Evolutionary conservation across 2,797 vertebrate genomes (phyloP), one percentile per base, ranked within the genome.

Genomic region (Gambelia wislizenii): DNA sequence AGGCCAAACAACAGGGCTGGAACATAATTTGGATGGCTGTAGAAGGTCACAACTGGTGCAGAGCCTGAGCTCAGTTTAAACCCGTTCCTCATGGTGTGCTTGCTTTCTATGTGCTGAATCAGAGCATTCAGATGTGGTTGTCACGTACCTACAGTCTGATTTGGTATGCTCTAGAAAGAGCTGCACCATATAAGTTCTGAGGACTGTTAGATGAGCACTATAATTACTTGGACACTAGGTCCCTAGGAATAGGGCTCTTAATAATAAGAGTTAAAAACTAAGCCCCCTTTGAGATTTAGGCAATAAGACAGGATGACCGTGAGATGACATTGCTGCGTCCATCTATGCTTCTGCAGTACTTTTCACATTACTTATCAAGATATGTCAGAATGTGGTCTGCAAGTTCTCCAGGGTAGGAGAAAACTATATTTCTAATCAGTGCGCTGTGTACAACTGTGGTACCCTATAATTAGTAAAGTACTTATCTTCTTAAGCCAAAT

Each of bases 401-500:
- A 83, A 67, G 14, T 20, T 86, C 92, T 81, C 89, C 76, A 90
- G 18, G 36, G 86, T 0, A 82, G n/a, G 86, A 76, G 42, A 6
- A 75, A 42, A 6, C 91, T 42, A 33, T 67, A 54, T 83, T 49
- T 91, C 77, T 93, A 81, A 74, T 91, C 33, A 86, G 61, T 86
- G 12, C n/a, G 2, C 44, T 39, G 42, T 22, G 61, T 49, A 77
- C 18, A 77, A 52, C 74, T 76, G 56, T 18, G 7, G 78, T 82
- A 75, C 0, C 0, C 10, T 64, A 91, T 89, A 56, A 90, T 92
- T 91, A 92, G 87, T 18, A 20, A 91, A 84, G 8, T 27, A 47
- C 1, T 36, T 85, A 74, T 81, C 89, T 1, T 54, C 39, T 90
- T 90, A 84, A 89, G 47, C 91, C 91, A 85, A 89, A 5, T 16